Evolutionary conservation across 2,888 invertebrate species (phyloP).

Genomic region (Epistrophe grossulariae): DNA sequence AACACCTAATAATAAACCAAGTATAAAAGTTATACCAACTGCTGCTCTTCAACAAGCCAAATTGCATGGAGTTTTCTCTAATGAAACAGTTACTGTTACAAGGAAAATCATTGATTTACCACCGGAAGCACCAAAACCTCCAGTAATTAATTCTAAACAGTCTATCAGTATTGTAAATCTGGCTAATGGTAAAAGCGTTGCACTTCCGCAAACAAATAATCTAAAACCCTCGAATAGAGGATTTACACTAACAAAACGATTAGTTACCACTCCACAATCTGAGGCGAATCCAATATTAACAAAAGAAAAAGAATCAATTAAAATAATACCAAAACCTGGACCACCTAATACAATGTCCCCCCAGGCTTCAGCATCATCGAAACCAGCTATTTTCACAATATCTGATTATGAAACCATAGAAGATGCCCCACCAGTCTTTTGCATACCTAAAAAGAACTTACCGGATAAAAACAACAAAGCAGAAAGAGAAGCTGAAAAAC

Average conservation of each 20-base stretch:
- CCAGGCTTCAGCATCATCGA: not conserved
- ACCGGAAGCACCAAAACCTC: not conserved
- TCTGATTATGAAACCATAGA: conserved; percentile 26
- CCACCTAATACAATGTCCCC: not conserved
- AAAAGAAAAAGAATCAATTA: not conserved
- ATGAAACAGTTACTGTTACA: conserved; percentile 14
- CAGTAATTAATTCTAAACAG: not conserved
- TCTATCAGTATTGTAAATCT: not conserved
- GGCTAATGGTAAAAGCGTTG: not conserved
- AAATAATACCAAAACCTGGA: not conserved
- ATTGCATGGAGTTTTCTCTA: conserved; percentile 8
- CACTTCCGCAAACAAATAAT: not conserved
- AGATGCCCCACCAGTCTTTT: conserved; percentile 32
- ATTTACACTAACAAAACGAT: not conserved
- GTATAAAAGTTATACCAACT: conserved; percentile 10
- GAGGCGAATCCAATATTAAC: not conserved
- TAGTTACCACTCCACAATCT: not conserved
- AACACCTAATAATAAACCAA: not conserved
- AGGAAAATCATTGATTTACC: not conserved
- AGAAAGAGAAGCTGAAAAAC: conserved; percentile 1
- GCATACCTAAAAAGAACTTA: conserved; percentile 22
- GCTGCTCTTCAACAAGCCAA: conserved; percentile 6
- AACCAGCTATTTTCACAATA: conserved; percentile 41
- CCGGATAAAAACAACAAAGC: not conserved
- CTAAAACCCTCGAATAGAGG: not conserved